Base-by-base conservation (phyloP, 2,113 vertebrate species). In the Chelonoidis abingdonii region DNA sequence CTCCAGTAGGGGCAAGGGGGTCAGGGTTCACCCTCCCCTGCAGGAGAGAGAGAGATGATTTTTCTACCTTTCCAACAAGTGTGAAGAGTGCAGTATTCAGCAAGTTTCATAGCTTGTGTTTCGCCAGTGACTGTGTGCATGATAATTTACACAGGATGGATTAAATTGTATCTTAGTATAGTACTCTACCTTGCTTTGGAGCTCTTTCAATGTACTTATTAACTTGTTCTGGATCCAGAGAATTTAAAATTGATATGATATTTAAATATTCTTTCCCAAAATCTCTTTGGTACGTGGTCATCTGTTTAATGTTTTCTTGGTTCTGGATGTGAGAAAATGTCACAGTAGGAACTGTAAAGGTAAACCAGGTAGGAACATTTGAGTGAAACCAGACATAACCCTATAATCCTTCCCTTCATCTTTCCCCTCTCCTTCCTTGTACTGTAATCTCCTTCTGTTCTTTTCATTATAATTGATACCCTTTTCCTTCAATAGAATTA, bases 241-340 rank as follows among this genome's bases (percentile, higher is more conserved):
- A 98, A 56, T 94, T 97, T 29, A 98, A 88, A 79, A 98, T 88
- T 83, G 78, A 89, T 87, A 97, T 6, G 79, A 98, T 88, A 92
- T 98, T 97, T 53, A 89, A 87, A 80, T 80, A 93, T 91, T 92
- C 89, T 29, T 96, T 98, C 87, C 98, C 98, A 11, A 97, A 98
- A 93, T 98, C 98, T 16, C 91, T 97, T 57, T 98, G 93, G 52
- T 99, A 98, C 1, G 94, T 98, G 87, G 97, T 98, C 94, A 98
- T 81, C 52, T 98, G 94, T 75, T 96, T 98, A 22, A 59, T 91
- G 25, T 80, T 96, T 79, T 98, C 97, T 44, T 98, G 97, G 65
- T 96, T 98, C 44, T 53, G 88, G 50, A 98, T 86, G 62, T 98
- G 98, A 83, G 97, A 96, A 49, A 86, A 85, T 41, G 98, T 92